Evolutionary conservation across 1,140 invertebrate species (phyloP).

Genomic region (Triops cancriformis): DNA sequence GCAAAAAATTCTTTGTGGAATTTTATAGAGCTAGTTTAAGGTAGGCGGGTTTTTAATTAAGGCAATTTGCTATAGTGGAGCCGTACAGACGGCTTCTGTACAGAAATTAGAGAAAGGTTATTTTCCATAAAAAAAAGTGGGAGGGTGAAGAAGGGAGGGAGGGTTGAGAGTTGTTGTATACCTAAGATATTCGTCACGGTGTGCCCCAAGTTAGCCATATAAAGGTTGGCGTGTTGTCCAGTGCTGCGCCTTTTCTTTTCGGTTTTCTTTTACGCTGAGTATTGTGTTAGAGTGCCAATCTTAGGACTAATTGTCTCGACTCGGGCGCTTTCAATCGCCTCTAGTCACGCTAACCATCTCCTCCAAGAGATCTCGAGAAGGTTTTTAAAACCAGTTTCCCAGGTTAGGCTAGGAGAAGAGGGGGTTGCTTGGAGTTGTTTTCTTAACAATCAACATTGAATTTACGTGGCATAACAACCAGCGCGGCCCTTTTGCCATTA

Average conservation of each 20-base stretch:
- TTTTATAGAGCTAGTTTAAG: not conserved
- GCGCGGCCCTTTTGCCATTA: not conserved
- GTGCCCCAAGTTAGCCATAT: not conserved
- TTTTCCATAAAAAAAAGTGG: not conserved
- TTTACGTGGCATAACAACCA: not conserved
- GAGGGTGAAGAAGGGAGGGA: not conserved
- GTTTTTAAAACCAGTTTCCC: not conserved
- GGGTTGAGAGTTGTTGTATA: not conserved
- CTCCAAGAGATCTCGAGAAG: not conserved
- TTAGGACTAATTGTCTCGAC: conserved; percentile 3
- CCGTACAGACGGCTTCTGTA: not conserved
- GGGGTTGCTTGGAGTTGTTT: not conserved
- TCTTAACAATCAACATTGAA: not conserved
- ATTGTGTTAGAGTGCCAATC: conserved; percentile 9
- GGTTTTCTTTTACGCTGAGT: not conserved
- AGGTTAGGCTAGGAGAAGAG: not conserved
- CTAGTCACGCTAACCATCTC: not conserved
- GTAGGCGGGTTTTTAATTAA: not conserved
- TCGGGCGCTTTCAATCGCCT: not conserved
- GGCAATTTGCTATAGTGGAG: not conserved
- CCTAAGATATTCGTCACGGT: conserved; percentile 13
- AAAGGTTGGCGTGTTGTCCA: conserved; percentile 9
- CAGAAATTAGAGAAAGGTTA: not conserved
- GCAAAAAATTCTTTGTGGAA: too few relatives aligned
- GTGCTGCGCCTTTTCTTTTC: too few relatives aligned